Conservation (phyloP, 37 sponge, comb jelly and placozoan genomes). For the Spongilla lacustris region DNA sequence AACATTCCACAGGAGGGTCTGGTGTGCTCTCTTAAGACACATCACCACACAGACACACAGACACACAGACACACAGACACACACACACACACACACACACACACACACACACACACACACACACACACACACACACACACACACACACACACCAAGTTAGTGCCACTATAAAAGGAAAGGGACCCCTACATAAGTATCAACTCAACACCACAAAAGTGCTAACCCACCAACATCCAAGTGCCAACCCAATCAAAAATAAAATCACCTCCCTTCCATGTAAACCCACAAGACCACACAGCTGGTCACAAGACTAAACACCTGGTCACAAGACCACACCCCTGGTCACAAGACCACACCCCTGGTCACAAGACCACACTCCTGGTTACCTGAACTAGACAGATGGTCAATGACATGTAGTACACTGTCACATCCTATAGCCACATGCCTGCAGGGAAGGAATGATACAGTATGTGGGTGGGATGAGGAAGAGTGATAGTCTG, state of each 20-base stretch:
- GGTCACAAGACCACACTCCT: too few species aligned
- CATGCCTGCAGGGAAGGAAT: not conserved
- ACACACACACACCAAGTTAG: not conserved
- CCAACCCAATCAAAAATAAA: too few species aligned
- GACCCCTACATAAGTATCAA: too few species aligned
- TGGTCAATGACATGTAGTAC: not conserved
- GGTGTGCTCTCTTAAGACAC: not conserved
- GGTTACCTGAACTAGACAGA: not conserved
- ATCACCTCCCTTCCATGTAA: too few species aligned
- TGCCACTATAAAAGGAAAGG: too few species aligned
- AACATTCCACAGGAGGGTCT: not conserved
- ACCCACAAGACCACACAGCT: not conserved
- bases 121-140: slow-evolving; percentile 20
- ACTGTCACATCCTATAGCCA: not conserved
- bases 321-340: too few species aligned
- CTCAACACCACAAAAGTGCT: too few species aligned
- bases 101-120: slow-evolving; percentile 21
- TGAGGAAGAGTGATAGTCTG: not conserved
- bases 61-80: slow-evolving; percentile 14
- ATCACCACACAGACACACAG: slow-evolving; percentile 9
- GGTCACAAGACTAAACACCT: too few species aligned
- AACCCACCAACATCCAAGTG: not conserved
- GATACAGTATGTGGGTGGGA: not conserved
- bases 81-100: slow-evolving; percentile 21
- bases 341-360: too few species aligned